These are phyloP conservation scores for Australoheros facetus DNA, from an alignment of 2,797 vertebrate species.

Conservation along the genomic window DNA sequence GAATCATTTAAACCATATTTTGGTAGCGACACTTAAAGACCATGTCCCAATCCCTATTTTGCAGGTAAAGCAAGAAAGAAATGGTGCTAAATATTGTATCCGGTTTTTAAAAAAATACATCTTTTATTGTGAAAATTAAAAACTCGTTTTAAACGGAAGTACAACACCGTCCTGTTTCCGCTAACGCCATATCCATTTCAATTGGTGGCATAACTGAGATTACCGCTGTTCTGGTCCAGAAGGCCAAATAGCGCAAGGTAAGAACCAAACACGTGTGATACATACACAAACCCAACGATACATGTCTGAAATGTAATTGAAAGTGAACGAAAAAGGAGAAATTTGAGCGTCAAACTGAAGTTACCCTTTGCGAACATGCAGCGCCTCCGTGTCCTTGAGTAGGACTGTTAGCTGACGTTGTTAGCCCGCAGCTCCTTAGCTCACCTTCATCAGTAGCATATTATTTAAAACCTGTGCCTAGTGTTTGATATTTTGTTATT, in stretches of 20 bases:
- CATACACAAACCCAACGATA: fast-evolving
- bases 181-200: constrained; percentile 31
- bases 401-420: constrained; percentile 50
- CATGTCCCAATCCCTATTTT: too few species aligned
- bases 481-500: not conserved
- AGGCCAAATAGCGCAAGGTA: constrained; percentile 88
- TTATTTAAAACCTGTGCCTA: fast-evolving
- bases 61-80: not conserved
- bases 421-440: constrained; percentile 40
- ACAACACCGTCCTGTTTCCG: not conserved
- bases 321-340: fast-evolving
- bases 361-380: constrained; percentile 18
- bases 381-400: constrained; percentile 72
- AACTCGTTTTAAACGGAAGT: constrained; percentile 21
- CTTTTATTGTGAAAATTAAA: constrained; percentile 34
- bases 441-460: not conserved
- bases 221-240: constrained; percentile 84
- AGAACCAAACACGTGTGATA: not conserved
- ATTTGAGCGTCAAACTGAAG: not conserved
- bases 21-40: too few species aligned
- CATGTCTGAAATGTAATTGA: fast-evolving
- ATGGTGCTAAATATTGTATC: not conserved
- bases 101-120: too few species aligned
- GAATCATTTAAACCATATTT: too few species aligned
- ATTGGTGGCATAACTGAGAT: constrained; percentile 16